phyloP scores from a whole-genome alignment of 1,140 invertebrate genomes.

The Tenebrio molitor region DNA sequence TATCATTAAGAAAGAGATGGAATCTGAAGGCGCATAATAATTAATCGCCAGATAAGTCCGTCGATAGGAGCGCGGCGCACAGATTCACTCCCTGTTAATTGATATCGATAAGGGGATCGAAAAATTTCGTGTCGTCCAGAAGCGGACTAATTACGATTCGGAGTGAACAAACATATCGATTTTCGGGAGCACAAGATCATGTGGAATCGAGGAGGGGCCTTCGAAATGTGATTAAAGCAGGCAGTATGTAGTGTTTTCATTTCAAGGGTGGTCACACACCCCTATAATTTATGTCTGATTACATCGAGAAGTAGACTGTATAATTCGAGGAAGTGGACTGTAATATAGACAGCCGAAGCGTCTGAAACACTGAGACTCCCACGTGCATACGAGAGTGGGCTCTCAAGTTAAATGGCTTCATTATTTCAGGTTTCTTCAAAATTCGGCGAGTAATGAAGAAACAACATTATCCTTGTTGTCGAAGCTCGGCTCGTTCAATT shows the following conservation, averaged over 20 bases:
- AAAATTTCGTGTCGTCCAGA: background rate
- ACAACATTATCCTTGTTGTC: background rate
- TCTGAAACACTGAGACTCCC: too few species aligned
- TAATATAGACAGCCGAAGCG: background rate
- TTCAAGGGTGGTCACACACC: conserved; percentile 55
- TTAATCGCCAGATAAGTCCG: conserved; percentile 19
- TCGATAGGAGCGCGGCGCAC: conserved; percentile 14
- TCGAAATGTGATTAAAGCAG: conserved; percentile 50
- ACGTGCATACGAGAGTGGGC: too few species aligned
- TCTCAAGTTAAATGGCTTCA: background rate
- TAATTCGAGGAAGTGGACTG: conserved; percentile 47
- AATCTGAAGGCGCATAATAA: background rate
- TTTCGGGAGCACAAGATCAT: conserved; percentile 23
- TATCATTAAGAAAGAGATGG: conserved; percentile 21
- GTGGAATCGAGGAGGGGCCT: conserved; percentile 45
- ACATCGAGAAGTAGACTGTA: conserved; percentile 48
- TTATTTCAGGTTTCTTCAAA: background rate
- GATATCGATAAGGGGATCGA: conserved; percentile 24
- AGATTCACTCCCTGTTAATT: conserved; percentile 18
- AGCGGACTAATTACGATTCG: too few species aligned
- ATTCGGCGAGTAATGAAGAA: background rate
- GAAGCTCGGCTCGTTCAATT: conserved; percentile 1
- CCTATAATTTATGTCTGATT: conserved; percentile 53
- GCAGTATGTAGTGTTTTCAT: conserved; percentile 51
- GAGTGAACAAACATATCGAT: too few species aligned